Base-by-base conservation (phyloP, 1,140 invertebrate species). In the Penaeus indicus region DNA sequence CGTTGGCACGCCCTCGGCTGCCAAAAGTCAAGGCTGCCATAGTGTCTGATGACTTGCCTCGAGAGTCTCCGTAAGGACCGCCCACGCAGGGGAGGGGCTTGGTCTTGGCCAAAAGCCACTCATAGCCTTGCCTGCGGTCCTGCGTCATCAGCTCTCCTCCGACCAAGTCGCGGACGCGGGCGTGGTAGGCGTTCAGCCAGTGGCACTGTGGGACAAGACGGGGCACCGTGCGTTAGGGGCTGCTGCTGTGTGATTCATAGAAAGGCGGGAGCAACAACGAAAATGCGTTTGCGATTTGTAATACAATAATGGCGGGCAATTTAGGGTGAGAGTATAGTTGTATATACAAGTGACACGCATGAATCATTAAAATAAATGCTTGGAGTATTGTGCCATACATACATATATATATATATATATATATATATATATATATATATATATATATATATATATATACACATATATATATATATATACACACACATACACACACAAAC, bases 51-150 rank as follows among this genome's bases (percentile, higher is more conserved):
- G 86, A 88, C 86, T 88, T 88, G 86, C 86, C 86, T 88, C 69
- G 21, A 42, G 81, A 21, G 22, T 54, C 47, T 21, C n/a, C 69
- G 69, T 22, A 11, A 64, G 69, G 25, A 18, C n/a, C 42, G 79
- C 60, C 27, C 19, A 47, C 27, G 72, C 72, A 75, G 25, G 72
- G 25, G 5, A 75, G 72, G 90, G 94, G 94, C 90, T 94, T 93
- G 13, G 96, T 97, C 92, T 96, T 96, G 90, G 95, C 94, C 94
- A 96, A 95, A 95, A 97, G 95, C 96, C 96, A 97, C 87, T 95
- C 94, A 92, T 95, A 96, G 1, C 94, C 96, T 86, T 94, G 94
- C 92, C 95, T 95, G 90, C 94, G 94, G 7, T 94, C 94, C 92
- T 95, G 94, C 64, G 92, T 94, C 91, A 96, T 96, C 19, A 97